Evolutionary conservation across 2,113 vertebrate genomes (phyloP).

Genomic region (Gymnobelideus leadbeateri): DNA sequence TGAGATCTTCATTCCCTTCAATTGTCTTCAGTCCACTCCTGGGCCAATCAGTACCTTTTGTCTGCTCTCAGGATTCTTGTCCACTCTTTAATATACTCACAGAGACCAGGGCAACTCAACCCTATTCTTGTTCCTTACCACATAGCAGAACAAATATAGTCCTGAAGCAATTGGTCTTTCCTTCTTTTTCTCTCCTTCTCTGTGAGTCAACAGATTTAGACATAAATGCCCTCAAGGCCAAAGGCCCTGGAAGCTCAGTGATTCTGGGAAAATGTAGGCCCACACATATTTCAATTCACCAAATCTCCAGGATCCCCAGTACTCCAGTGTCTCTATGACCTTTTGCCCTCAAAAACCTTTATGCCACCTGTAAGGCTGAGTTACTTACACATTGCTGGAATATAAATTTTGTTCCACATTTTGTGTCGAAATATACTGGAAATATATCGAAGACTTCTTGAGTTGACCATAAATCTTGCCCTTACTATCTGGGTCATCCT

Average conservation of each 20-base stretch:
- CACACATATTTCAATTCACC: not conserved
- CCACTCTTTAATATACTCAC: not conserved
- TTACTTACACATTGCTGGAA: not conserved
- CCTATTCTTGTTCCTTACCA: not conserved
- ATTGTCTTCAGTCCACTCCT: not conserved
- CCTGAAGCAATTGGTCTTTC: not conserved
- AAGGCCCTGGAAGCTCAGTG: not conserved
- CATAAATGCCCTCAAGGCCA: not conserved
- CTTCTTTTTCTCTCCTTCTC: not conserved
- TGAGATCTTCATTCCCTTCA: not conserved
- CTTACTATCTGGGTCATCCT: not conserved
- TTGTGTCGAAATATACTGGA: not conserved
- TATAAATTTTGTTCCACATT: not conserved
- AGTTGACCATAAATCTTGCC: not conserved
- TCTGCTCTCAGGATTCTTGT: not conserved
- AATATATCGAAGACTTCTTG: not conserved
- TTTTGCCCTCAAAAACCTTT: not conserved
- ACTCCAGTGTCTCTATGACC: not conserved
- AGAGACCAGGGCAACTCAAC: not conserved
- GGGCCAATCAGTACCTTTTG: not conserved
- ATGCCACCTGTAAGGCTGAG: not conserved
- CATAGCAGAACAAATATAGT: not conserved
- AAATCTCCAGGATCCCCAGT: not conserved
- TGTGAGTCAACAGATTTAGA: not conserved
- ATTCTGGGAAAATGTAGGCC: not conserved